Evolutionary conservation across 2,113 vertebrate genomes (phyloP).

Genomic region (Gobius niger): DNA sequence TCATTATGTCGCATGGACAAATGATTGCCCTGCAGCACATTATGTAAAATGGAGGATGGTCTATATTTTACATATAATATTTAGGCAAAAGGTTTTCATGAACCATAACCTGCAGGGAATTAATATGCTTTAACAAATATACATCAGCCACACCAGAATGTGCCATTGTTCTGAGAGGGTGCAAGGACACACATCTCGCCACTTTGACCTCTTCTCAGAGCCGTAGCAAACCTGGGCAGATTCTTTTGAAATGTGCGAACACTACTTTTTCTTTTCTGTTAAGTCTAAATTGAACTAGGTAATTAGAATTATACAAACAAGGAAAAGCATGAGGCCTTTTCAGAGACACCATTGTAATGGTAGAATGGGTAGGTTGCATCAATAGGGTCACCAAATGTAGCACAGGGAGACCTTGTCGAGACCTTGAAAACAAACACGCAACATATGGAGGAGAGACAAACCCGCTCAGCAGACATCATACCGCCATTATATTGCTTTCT

Average conservation of each 20-base stretch:
- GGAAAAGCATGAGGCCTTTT: constrained; percentile 56
- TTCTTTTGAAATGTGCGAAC: constrained; percentile 57
- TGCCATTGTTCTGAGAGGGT: constrained; percentile 44
- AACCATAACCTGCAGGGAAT: constrained; percentile 49
- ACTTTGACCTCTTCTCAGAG: constrained; percentile 62
- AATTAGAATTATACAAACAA: constrained; percentile 69
- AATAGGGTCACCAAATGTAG: constrained; percentile 49
- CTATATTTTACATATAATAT: constrained; percentile 49
- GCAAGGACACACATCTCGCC: constrained; percentile 58
- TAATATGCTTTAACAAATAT: constrained; percentile 56
- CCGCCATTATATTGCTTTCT: constrained; percentile 22
- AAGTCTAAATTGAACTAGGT: constrained; percentile 55
- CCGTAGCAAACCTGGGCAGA: constrained; percentile 20
- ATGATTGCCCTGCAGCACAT: constrained; percentile 46
- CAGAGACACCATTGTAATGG: constrained; percentile 28
- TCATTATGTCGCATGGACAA: constrained; percentile 48
- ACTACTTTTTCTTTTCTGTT: constrained; percentile 60
- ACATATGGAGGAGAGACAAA: constrained; percentile 29
- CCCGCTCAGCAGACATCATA: constrained; percentile 33
- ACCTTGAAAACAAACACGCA: constrained; percentile 51
- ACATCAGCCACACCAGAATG: constrained; percentile 43
- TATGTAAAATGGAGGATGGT: constrained; percentile 50
- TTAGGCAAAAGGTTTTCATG: constrained; percentile 48
- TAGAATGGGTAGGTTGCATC: constrained; percentile 38
- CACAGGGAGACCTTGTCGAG: constrained; percentile 31